Base-by-base conservation (phyloP, 2,113 vertebrate genomes). In the Aramus guarauna region DNA sequence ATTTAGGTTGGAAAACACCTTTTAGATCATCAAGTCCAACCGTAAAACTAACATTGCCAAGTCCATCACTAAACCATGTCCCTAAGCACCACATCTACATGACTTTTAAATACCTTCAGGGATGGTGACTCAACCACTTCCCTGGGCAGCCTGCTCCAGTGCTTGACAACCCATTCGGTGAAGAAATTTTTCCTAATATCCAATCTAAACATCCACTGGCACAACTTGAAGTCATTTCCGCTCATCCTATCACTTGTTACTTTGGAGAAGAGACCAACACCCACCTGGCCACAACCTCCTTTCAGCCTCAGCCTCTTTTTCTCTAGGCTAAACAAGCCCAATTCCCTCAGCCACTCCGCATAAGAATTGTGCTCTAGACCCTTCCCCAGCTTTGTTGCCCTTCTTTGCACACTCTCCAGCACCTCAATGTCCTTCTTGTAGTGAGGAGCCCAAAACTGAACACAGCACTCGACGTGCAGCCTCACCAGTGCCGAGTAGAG, bases 91-190 rank as follows among this genome's bases (percentile, higher is more conserved):
- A 37, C 6, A 20, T 29, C 34, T 45, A 29, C 8, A 32, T 0
- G 0, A 14, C 15, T 60, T 39, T 47, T 47, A 41, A 67, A 30
- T 29, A 67, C 10, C 24, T 41, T 13, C 45, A 36, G 39, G 15
- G 8, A 24, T 36, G 36, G 14, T 2, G 18, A 56, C 12, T 43
- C 27, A 0, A 3, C 15, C 26, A 39, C 37, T 53, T 53, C 53
- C 43, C 37, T 37, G 17, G n/a, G 32, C 26, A 66, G 26, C 34
- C 13, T 53, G 5, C 39, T 78, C 9, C 45, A 74, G 7, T 20
- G 22, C 19, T 2, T 74, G 13, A 82, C 7, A 45, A 17, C 6
- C 4, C 5, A 43, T 19, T 19, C 5, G 1, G 3, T 24, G 23
- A 85, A 68, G 12, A 41, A 8, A 20, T 48, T 27, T 62, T 66